Percentiles rank a stretch among this genome's conserved stretches.
Conservation (phyloP, 2,888 invertebrate genomes). For the Ennomos quercinarius region DNA sequence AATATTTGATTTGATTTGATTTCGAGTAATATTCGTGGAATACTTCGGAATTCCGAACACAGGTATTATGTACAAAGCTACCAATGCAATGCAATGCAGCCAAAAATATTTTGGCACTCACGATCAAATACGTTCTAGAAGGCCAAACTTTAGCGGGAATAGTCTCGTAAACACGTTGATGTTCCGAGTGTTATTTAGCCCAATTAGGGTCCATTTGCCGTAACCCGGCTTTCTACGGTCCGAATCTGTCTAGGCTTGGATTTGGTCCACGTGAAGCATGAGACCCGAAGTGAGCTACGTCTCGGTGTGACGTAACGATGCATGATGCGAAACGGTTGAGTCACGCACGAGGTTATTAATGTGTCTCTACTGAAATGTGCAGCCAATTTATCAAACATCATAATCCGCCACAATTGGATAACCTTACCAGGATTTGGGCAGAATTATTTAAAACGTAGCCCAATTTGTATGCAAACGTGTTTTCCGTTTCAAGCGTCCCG, state of each 20-base stretch:
- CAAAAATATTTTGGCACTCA: slow-evolving; percentile 16
- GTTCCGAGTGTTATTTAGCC: slow-evolving; percentile 12
- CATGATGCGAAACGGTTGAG: slow-evolving; percentile 20
- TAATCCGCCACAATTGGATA: slow-evolving; percentile 5
- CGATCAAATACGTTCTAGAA: slow-evolving; percentile 7
- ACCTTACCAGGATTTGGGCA: neutral
- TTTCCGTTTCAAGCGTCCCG: slow-evolving; percentile 12
- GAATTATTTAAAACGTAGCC: slow-evolving; percentile 3
- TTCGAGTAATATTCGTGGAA: neutral
- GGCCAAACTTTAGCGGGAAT: slow-evolving; percentile 10
- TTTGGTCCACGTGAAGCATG: slow-evolving; percentile 16
- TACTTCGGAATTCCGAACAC: neutral
- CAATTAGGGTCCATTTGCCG: slow-evolving; percentile 13
- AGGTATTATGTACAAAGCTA: slow-evolving; percentile 1
- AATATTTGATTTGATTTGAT: too few relatives aligned
- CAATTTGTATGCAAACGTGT: slow-evolving; percentile 14
- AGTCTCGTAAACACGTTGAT: slow-evolving; percentile 11
- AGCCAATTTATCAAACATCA: slow-evolving; percentile 2
- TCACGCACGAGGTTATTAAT: slow-evolving; percentile 10
- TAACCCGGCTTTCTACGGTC: neutral
- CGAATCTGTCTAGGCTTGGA: slow-evolving; percentile 5
- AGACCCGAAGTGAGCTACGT: slow-evolving; percentile 11
- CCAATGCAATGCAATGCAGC: slow-evolving; percentile 10
- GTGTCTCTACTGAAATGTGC: neutral
- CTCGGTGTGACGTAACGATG: slow-evolving; percentile 15